Base-by-base conservation (phyloP, 1,140 invertebrate genomes). In the Adoxophyes honmai region DNA sequence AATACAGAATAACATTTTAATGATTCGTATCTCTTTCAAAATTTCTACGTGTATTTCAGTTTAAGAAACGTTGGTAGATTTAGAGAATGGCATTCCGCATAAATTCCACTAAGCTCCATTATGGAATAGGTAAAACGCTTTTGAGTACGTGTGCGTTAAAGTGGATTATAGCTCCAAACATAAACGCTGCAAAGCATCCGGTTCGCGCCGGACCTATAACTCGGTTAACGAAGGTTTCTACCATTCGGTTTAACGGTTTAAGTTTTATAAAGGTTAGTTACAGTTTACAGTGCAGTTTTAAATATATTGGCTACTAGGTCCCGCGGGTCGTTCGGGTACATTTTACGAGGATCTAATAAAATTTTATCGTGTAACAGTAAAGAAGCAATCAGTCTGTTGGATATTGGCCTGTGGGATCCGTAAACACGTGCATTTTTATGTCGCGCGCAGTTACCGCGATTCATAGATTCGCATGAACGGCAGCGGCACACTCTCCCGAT, bases 331-430 rank as follows among this genome's bases (percentile, higher is more conserved):
- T 79, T 79, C 66, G 70, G n/a, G 84, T 81, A 86, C 78, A 83
- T 77, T 88, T 88, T 88, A 86, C 73, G 78, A 70, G 68, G 76
- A 75, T 73, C 76, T 80, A 85, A 85, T 88, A 88, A 88, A 88
- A 81, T 63, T 81, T 88, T 88, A 88, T 86, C 73, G 81, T 88
- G 85, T 88, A 85, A 86, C 85, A 82, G 80, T 85, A 88, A 88
- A 88, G 85, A 85, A 86, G 85, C 85, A 88, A 88, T 88, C 85
- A 83, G 81, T 84, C 80, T 70, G 75, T 73, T 64, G 77, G 76
- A 83, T 88, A 86, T 88, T 86, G 82, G 81, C 72, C 75, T 77
- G 78, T 70, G 74, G 71, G 70, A 74, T 83, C 66, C 72, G 80
- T 88, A 88, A 86, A 88, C 82, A 88, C 76, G 81, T 83, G 78